A percentile compares a stretch with the other conserved stretches of the same genome.
These are phyloP conservation scores for Botrylloides violaceus DNA, from an alignment of 23 tunicate species.

Conservation along the genomic window DNA sequence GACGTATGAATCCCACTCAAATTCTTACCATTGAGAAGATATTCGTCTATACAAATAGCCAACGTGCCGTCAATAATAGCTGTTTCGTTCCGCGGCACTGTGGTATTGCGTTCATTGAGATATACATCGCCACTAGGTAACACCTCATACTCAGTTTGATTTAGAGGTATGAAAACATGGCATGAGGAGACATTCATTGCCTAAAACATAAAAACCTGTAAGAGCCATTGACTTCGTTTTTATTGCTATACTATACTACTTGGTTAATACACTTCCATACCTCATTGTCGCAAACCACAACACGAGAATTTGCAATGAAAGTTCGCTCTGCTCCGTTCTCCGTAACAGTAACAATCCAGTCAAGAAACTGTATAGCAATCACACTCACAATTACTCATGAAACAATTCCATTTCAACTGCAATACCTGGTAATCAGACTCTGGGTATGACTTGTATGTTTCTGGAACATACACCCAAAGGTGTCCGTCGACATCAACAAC, in stretches of 20 bases:
- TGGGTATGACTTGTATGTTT: constrained; percentile 36
- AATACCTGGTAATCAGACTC: constrained; percentile 68
- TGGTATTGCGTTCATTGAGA: constrained; percentile 30
- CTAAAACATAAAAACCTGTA: background rate
- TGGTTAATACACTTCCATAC: too few relatives aligned
- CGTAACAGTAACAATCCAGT: constrained; percentile 43
- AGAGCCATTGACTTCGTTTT: background rate
- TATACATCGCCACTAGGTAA: constrained; percentile 50
- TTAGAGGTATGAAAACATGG: constrained; percentile 41
- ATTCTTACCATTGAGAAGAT: background rate
- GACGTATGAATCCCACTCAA: background rate
- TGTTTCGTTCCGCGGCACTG: constrained; percentile 17
- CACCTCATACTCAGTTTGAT: constrained; percentile 44
- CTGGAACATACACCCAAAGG: constrained; percentile 21
- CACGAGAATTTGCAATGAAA: constrained; percentile 44
- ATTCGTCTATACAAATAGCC: constrained; percentile 65
- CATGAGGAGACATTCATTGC: constrained; percentile 23
- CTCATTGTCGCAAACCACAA: constrained; percentile 55
- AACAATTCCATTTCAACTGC: background rate
- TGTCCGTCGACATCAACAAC: constrained; percentile 20
- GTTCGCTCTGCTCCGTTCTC: constrained; percentile 11
- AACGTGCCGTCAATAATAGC: constrained; percentile 16
- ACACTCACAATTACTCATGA: background rate
- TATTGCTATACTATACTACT: background rate
- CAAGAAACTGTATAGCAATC: constrained; percentile 40